These are phyloP conservation scores for Gavialis gangeticus DNA, from an alignment of 2,113 vertebrate genomes.

Conservation along the genomic window DNA sequence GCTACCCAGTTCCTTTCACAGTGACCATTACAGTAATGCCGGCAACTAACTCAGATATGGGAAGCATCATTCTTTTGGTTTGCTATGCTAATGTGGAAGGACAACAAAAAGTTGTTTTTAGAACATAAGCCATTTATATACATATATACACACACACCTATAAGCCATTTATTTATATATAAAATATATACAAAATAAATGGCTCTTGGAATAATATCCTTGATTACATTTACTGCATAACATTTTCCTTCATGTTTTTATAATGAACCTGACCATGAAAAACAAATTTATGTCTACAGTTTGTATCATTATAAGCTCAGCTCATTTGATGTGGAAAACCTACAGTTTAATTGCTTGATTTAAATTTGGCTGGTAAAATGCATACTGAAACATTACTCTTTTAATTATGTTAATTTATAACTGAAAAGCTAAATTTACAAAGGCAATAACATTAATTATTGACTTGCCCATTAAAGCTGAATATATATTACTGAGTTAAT, in stretches of 20 bases:
- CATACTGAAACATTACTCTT: slow-evolving; percentile 79
- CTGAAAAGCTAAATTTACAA: slow-evolving; percentile 85
- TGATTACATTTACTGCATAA: slow-evolving; percentile 65
- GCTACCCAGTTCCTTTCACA: background rate
- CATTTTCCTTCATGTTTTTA: slow-evolving; percentile 71
- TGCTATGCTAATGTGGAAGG: background rate
- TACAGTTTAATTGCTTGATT: slow-evolving; percentile 85
- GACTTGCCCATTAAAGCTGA: slow-evolving; percentile 81
- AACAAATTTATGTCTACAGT: slow-evolving; percentile 74
- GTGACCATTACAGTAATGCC: background rate
- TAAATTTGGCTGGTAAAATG: slow-evolving; percentile 81
- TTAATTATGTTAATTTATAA: slow-evolving; percentile 88
- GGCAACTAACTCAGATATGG: background rate
- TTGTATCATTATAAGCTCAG: slow-evolving; percentile 70
- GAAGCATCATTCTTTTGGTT: background rate
- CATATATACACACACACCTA: no score
- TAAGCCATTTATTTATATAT: no score
- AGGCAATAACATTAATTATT: slow-evolving; percentile 88
- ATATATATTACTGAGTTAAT: slow-evolving; percentile 81
- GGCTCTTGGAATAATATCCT: slow-evolving; percentile 68
- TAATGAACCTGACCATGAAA: slow-evolving; percentile 74
- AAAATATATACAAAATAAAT: slow-evolving; percentile 23
- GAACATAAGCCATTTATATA: no score
- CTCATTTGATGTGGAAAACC: slow-evolving; percentile 79
- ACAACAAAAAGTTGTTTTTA: slow-evolving; percentile 28